Evolutionary conservation across 2,113 vertebrate species (phyloP).

Genomic region (Bagarius yarrelli): DNA sequence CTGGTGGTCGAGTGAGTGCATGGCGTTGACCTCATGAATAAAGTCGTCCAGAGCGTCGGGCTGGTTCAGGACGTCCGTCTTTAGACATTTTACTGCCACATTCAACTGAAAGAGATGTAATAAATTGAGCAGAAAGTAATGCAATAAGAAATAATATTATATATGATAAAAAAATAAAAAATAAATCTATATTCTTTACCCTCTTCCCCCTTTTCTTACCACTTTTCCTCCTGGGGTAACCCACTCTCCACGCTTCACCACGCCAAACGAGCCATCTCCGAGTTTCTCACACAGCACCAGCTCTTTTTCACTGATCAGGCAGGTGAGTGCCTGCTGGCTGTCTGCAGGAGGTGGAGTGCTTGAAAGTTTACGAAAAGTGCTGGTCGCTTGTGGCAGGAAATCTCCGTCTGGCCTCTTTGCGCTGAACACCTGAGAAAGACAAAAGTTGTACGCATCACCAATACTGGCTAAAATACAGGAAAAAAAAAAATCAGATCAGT

Average conservation of each 20-base stretch:
- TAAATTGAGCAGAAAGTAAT: neutral
- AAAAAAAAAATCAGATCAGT: neutral
- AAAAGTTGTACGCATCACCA: neutral
- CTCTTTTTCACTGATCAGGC: conserved; percentile 91
- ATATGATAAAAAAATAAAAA: neutral
- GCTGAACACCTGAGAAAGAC: conserved; percentile 84
- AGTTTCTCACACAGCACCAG: conserved; percentile 89
- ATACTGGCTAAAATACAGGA: neutral
- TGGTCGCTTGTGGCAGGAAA: conserved; percentile 64
- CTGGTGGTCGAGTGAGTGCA: conserved; percentile 93
- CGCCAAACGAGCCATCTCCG: conserved; percentile 92
- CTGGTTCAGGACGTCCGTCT: conserved; percentile 86
- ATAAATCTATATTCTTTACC: too few relatives aligned
- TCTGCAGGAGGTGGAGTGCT: conserved; percentile 69
- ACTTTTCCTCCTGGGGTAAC: conserved; percentile 80
- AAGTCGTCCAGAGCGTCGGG: conserved; percentile 93
- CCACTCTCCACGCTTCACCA: conserved; percentile 93
- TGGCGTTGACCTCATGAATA: conserved; percentile 96
- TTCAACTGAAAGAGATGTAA: conserved; percentile 71
- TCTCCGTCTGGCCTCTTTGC: conserved; percentile 87
- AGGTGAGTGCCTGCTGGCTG: conserved; percentile 82
- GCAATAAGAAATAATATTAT: neutral
- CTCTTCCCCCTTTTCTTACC: conserved; percentile 73
- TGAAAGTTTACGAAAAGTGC: conserved; percentile 60
- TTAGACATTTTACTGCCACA: conserved; percentile 96